Evolutionary conservation across 2,113 vertebrate genomes (phyloP).

Genomic region (Mormoops blainvillei): DNA sequence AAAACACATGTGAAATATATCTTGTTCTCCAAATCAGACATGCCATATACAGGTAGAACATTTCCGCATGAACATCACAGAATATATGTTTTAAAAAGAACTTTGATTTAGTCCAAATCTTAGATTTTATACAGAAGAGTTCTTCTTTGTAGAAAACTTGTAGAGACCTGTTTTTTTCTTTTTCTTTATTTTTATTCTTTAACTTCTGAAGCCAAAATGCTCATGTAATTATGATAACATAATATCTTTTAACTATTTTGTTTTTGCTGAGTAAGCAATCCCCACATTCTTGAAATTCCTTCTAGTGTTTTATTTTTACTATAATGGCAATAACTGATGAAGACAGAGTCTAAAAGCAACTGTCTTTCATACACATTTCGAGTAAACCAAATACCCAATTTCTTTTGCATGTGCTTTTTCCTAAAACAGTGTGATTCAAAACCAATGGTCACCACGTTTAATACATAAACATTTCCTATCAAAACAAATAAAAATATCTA

Average conservation of each 20-base stretch:
- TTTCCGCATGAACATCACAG: not conserved
- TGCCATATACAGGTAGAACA: not conserved
- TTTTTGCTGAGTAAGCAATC: conserved; percentile 43
- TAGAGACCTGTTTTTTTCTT: not conserved
- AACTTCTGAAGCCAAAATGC: conserved; percentile 23
- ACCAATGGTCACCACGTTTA: not conserved
- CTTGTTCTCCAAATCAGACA: conserved; percentile 15
- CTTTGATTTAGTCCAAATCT: conserved; percentile 5
- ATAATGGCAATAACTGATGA: not conserved
- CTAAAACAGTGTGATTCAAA: not conserved
- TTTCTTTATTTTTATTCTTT: not conserved
- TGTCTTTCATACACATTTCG: conserved; percentile 4
- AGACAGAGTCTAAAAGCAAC: not conserved
- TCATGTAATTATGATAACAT: conserved; percentile 41
- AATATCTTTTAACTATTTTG: conserved; percentile 30
- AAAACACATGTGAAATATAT: not conserved
- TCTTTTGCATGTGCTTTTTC: conserved; percentile 25
- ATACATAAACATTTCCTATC: not conserved
- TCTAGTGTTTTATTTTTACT: not conserved
- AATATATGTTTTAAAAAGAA: conserved; percentile 29
- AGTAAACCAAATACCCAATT: conserved; percentile 33
- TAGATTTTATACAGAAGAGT: not conserved
- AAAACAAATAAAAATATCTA: not conserved
- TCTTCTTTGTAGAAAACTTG: not conserved
- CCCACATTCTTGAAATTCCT: not conserved